A percentile compares a stretch with the other conserved stretches of the same genome.
phyloP scores from a whole-genome alignment of 1,140 invertebrate species.

The Hylaeus volcanicus region DNA sequence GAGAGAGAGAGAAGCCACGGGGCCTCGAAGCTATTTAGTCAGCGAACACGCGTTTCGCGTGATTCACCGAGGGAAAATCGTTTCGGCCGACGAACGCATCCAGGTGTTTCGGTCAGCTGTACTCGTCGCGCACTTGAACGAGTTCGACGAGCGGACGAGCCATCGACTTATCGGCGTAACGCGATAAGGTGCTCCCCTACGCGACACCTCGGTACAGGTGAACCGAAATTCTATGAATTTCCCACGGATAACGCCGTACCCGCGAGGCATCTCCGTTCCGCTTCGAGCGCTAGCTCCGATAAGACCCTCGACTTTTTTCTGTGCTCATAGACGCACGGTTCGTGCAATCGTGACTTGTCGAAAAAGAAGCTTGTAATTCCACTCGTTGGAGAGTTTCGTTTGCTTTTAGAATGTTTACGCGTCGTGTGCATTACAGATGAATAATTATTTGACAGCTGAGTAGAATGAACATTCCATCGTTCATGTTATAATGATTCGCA shows the following conservation, averaged over 20 bases:
- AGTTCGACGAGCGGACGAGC: constrained; percentile 13
- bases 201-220: constrained; percentile 32
- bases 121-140: constrained; percentile 47
- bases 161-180: constrained; percentile 14
- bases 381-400: no score
- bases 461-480: no score
- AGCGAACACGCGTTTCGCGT: neutral
- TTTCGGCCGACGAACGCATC: constrained; percentile 13
- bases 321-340: neutral
- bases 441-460: no score
- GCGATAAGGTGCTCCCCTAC: constrained; percentile 37
- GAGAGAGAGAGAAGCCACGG: neutral
- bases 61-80: constrained; percentile 50
- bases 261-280: neutral
- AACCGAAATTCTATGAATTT: constrained; percentile 40
- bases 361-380: no score
- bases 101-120: constrained; percentile 52
- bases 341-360: no score
- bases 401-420: no score
- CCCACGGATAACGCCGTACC: neutral
- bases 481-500: no score
- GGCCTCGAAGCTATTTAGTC: neutral
- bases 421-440: no score
- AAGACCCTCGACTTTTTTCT: neutral
- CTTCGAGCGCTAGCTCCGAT: neutral